Base-by-base conservation (phyloP, 1,140 invertebrate genomes). In the Papilio aristodemus region DNA sequence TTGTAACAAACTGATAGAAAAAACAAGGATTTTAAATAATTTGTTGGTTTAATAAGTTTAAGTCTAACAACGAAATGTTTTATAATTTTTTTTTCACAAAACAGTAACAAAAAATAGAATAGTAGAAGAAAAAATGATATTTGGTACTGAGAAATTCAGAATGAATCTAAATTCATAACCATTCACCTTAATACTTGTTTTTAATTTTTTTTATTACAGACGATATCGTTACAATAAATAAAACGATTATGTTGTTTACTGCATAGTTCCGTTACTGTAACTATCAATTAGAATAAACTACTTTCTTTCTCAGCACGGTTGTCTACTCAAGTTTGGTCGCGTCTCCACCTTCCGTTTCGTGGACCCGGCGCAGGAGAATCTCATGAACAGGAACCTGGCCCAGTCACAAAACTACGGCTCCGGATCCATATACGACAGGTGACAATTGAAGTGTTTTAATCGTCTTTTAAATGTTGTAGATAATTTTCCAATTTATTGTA, bases 291-390 rank as follows among this genome's bases (percentile, higher is more conserved):
- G 6, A n/a, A 13, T 58, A 10, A 9, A 13, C 19, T 19, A 11
- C 69, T 17, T 75, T 60, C 67, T 75, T 69, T 50, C 54, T 19
- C 91, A 96, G 94, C 96, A 97, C 92, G 97, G 97, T 67, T 95
- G 95, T 73, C 93, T 97, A 64, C 94, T 98, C 19, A 96, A 97
- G 92, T 98, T 98, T 93, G 96, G 98, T 74, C 93, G 97, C 81
- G 95, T 97, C 75, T 96, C 98, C 81, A 96, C 96, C 22, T 99
- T 98, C 92, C 94, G 97, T 76, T 99, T 99, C 92, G 93, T 98
- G 72, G 98, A 99, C 92, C 97, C 97, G 5, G 94, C 94, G 59
- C 95, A 96, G 71, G 97, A 98, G 85, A 96, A 96, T 80, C 94
- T 97, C 73, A 94, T 95, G 64, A 93, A 93, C 79, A 86, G 93